Evolutionary conservation across 1,140 invertebrate species (phyloP).

Genomic region (Sitodiplosis mosellana): DNA sequence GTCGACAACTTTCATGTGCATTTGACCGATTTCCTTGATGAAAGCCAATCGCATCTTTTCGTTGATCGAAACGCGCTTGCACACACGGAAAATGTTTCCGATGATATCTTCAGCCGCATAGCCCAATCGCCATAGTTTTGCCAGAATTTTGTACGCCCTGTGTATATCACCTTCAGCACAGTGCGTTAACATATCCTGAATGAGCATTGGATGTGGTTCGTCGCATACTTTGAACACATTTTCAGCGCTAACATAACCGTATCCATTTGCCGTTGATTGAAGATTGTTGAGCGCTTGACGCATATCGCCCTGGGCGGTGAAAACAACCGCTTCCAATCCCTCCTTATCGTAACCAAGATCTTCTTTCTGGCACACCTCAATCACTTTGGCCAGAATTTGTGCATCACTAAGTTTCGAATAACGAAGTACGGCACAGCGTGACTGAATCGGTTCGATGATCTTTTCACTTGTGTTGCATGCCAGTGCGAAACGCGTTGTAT

Average conservation of each 20-base stretch:
- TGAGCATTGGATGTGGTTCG: conserved; percentile 89
- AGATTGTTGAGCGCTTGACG: conserved; percentile 94
- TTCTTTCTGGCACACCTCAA: conserved; percentile 34
- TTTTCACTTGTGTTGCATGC: conserved; percentile 98
- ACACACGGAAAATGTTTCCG: conserved; percentile 82
- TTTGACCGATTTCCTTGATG: conserved; percentile 85
- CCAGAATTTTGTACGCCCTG: conserved; percentile 74
- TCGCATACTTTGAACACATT: conserved; percentile 99
- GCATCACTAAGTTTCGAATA: conserved; percentile 83
- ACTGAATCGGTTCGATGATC: conserved; percentile 98
- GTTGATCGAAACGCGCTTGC: conserved; percentile 65
- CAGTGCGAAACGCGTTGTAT: conserved; percentile 92
- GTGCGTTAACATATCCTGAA: conserved; percentile 80
- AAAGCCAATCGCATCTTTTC: conserved; percentile 74
- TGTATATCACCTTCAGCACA: conserved; percentile 70
- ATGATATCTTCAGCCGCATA: conserved; percentile 96
- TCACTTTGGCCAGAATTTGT: conserved; percentile 58
- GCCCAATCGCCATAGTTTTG: conserved; percentile 77
- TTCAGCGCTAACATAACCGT: conserved; percentile 74
- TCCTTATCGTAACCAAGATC: conserved; percentile 75
- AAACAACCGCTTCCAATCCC: conserved; percentile 90
- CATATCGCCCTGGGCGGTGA: conserved; percentile 98
- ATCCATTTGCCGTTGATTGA: conserved; percentile 92
- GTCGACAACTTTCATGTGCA: conserved; percentile 79
- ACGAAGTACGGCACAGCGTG: conserved; percentile 90